Evolutionary conservation across 2,113 vertebrate species (phyloP).

Genomic region (Platysteira castanea): DNA sequence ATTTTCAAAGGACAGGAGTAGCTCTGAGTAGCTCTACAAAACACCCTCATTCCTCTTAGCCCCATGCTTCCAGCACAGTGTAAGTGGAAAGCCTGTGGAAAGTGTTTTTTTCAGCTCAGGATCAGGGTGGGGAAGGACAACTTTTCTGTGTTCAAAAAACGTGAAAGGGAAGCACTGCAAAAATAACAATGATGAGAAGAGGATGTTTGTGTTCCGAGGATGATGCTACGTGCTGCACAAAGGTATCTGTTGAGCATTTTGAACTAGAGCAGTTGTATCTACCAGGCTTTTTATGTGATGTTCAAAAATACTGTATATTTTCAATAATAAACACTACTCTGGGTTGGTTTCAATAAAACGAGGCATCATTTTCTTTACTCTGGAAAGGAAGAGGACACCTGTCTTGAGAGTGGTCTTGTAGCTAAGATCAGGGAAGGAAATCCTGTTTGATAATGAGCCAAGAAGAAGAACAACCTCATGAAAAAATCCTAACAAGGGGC

Average conservation of each 20-base stretch:
- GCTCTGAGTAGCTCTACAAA: not conserved
- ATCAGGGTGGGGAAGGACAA: not conserved
- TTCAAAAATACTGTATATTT: constrained; percentile 69
- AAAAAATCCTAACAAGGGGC: not conserved
- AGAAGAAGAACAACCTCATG: not conserved
- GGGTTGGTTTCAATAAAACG: constrained; percentile 61
- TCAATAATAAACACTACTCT: constrained; percentile 69
- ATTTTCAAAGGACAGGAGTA: not conserved
- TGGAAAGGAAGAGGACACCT: not conserved
- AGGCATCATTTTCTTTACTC: not conserved
- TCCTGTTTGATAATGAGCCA: not conserved
- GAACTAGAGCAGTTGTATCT: constrained; percentile 23
- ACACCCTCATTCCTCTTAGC: not conserved
- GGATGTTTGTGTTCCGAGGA: not conserved
- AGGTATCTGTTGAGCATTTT: constrained; percentile 22
- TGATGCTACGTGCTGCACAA: constrained; percentile 17
- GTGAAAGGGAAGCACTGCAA: constrained; percentile 35
- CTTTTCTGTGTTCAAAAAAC: not conserved
- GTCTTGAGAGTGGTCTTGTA: not conserved
- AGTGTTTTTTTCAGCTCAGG: not conserved
- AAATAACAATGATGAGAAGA: not conserved
- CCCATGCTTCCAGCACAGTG: not conserved
- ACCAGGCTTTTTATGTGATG: constrained; percentile 64
- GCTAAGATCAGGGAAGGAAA: not conserved
- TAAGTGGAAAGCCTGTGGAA: not conserved